phyloP scores from a whole-genome alignment of 2,113 vertebrate species.

The Echinops telfairi region DNA sequence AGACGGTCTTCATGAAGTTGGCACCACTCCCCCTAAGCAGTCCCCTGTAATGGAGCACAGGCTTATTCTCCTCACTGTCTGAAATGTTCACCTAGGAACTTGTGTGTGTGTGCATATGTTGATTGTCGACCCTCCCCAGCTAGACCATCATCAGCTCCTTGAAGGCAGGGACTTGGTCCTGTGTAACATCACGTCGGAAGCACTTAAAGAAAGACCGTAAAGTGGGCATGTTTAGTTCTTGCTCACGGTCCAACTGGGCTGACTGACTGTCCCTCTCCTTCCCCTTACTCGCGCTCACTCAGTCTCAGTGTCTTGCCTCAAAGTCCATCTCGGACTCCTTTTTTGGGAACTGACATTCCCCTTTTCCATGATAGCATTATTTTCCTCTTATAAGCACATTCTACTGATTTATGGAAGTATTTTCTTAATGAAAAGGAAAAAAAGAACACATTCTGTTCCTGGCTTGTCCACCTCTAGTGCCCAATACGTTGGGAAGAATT shows the following conservation, averaged over 20 bases:
- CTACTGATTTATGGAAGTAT: too few relatives aligned
- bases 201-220: not conserved
- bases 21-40: not conserved
- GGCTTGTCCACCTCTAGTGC: not conserved
- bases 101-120: not conserved
- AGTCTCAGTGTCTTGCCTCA: not conserved
- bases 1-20: not conserved
- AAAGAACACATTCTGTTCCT: not conserved
- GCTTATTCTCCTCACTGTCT: constrained; percentile 33
- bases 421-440: not conserved
- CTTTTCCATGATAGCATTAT: not conserved
- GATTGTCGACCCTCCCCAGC: not conserved
- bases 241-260: not conserved
- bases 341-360: not conserved
- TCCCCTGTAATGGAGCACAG: not conserved
- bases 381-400: not conserved
- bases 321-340: not conserved
- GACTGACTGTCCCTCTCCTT: not conserved
- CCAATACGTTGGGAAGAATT: not conserved
- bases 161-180: not conserved
- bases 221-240: not conserved
- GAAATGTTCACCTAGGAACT: not conserved
- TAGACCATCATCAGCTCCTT: not conserved
- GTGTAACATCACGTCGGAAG: not conserved
- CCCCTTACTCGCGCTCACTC: not conserved